These are phyloP conservation scores for Triops cancriformis DNA, from an alignment of 1,140 invertebrate species.

Conservation along the genomic window DNA sequence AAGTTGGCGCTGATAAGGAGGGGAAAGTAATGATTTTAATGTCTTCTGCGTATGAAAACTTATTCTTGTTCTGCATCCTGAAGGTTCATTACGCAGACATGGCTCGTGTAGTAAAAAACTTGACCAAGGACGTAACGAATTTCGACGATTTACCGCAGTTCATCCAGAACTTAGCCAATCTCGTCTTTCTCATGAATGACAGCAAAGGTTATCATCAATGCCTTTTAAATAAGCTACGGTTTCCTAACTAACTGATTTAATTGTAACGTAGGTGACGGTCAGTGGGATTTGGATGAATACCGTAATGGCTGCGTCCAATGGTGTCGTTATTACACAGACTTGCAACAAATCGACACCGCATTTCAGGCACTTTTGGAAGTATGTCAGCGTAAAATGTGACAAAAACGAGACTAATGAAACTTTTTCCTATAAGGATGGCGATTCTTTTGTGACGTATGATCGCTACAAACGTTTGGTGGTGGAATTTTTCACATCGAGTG, in stretches of 20 bases:
- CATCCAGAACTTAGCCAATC: constrained; percentile 25
- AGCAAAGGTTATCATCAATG: constrained; percentile 16
- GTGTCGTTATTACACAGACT: constrained; percentile 24
- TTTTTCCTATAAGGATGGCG: constrained; percentile 15
- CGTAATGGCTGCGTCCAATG: constrained; percentile 24
- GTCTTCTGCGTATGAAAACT: background rate
- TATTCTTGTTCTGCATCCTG: background rate
- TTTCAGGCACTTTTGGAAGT: constrained; percentile 18
- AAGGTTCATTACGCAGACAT: constrained; percentile 26
- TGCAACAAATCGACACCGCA: constrained; percentile 22
- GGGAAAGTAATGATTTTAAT: constrained; percentile 14
- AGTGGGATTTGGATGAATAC: constrained; percentile 28
- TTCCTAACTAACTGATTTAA: background rate
- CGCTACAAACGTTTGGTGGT: constrained; percentile 24
- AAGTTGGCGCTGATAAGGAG: constrained; percentile 23
- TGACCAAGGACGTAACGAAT: constrained; percentile 23
- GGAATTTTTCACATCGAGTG: constrained; percentile 24
- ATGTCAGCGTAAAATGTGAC: background rate
- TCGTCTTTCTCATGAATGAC: constrained; percentile 27
- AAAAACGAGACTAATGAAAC: background rate
- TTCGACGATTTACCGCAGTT: constrained; percentile 27
- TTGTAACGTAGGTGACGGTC: constrained; percentile 20
- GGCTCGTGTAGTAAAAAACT: constrained; percentile 18
- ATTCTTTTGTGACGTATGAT: constrained; percentile 20
- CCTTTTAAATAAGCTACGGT: background rate